Evolutionary conservation across 1,140 invertebrate species (phyloP), one percentile per base, ranked within the genome.

Genomic region (Drosophila kikkawai): DNA sequence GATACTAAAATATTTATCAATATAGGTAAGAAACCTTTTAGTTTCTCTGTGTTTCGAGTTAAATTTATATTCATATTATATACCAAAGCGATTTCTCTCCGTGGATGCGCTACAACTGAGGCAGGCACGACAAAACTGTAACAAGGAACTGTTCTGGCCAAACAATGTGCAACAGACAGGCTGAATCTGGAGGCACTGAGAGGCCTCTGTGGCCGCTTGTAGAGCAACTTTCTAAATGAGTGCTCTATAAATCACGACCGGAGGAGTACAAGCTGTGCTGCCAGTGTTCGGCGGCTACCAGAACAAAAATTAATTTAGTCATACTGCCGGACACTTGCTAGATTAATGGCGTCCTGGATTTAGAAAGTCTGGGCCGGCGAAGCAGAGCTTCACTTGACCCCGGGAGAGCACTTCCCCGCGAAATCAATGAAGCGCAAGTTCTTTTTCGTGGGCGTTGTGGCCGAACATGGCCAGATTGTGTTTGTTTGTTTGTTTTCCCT

Each of bases 281-380:
- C 53, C 63, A 70, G 81, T 87, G 84, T 84, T 74, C 86, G 73
- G 53, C 82, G 80, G 84, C 80, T 83, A 87, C 85, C 73, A 84
- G 80, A 88, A 87, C 84, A 78, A 80, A 88, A 87, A 87, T 87
- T 87, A 87, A 87, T 87, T 87, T 87, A 87, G 84, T 88, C 84
- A 87, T 87, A 87, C 84, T 71, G 78, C 85, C 55, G 84, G 84
- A 88, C 84, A 87, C 84, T 88, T 87, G 84, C 65, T 67, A 83
- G 84, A 87, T 87, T 84, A 87, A 87, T 87, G 84, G 80, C 78
- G 70, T 74, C 69, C 80, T 60, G 80, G 73, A 80, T 82, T 87
- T 88, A 77, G 83, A 87, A 87, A 88, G 83, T 82, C 85, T 66
- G 67, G 63, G 45, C 51, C 9, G 22, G 7, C 7, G 22, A 4